These are phyloP conservation scores for Chaetodon auriga DNA, from an alignment of 2,113 vertebrate species.

Conservation along the genomic window DNA sequence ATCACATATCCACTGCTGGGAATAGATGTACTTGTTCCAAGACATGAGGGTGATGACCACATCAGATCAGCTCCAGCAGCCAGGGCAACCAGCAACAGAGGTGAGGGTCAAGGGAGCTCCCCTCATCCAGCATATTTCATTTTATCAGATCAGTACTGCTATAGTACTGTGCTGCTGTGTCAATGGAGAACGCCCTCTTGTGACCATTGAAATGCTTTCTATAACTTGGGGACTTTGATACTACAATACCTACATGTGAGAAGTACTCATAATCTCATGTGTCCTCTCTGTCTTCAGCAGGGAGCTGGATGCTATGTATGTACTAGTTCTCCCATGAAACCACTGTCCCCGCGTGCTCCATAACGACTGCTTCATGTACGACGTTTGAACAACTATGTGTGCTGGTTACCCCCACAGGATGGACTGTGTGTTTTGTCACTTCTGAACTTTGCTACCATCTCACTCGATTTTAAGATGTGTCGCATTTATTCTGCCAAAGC, in stretches of 20 bases:
- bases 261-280: background rate
- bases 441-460: too few relatives aligned
- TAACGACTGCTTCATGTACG: too few relatives aligned
- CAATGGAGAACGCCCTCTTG: background rate
- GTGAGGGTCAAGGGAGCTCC: background rate
- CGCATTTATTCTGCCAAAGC: too few relatives aligned
- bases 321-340: too few relatives aligned
- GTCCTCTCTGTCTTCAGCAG: too few relatives aligned
- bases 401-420: too few relatives aligned
- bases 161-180: too few relatives aligned
- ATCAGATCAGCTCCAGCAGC: background rate
- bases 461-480: too few relatives aligned
- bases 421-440: too few relatives aligned
- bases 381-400: too few relatives aligned
- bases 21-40: conserved; percentile 9
- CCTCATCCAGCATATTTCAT: background rate
- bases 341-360: too few relatives aligned
- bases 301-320: too few relatives aligned
- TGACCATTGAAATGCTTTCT: background rate
- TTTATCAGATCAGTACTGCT: background rate
- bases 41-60: conserved; percentile 9
- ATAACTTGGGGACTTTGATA: background rate
- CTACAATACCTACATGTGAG: background rate
- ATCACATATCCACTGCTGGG: background rate
- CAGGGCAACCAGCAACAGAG: background rate